Base-by-base conservation (phyloP, 2,888 invertebrate species). In the Dione vanillae region DNA sequence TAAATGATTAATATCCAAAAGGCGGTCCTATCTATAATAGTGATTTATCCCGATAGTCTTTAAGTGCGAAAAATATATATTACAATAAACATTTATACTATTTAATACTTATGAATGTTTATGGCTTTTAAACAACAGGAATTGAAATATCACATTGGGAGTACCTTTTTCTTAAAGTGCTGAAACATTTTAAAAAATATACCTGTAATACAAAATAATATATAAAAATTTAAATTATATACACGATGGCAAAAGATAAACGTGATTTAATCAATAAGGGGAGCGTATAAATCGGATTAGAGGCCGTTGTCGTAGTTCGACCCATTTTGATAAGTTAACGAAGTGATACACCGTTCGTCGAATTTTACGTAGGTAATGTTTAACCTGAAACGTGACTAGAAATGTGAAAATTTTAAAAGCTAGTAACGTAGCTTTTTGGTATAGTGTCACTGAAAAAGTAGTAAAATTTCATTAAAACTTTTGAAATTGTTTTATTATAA, bases 321-420 rank as follows among this genome's bases (percentile, higher is more conserved):
- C 67, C 69, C 74, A 65, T 72, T 70, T 70, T 72, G 72, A 73
- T 74, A 69, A 75, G 71, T 70, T 73, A 75, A 75, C 72, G 75
- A 75, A 71, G 76, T 71, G 74, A 76, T 72, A 73, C 54, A 35
- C 69, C 69, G 62, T 70, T 67, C 69, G 72, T 71, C 56, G 73
- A 75, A 76, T 72, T 75, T 75, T 61, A 70, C 69, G 69, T 65
- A 72, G 69, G 76, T 76, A 73, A 70, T 69, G 70, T 72, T 68
- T 73, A 71, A 74, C 70, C 65, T 58, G 54, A 71, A 61, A 75
- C 76, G 76, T 76, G 75, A 67, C 68, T 62, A 45, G 73, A 71
- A 72, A 65, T 1, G 19, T 49, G 58, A 56, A 19, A 6, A 20
- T 59, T 67, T 66, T 54, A 45, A 47, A 58, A 20, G 40, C 19